Evolutionary conservation across 2,888 invertebrate species (phyloP).

Genomic region (Cephalotes varians): DNA sequence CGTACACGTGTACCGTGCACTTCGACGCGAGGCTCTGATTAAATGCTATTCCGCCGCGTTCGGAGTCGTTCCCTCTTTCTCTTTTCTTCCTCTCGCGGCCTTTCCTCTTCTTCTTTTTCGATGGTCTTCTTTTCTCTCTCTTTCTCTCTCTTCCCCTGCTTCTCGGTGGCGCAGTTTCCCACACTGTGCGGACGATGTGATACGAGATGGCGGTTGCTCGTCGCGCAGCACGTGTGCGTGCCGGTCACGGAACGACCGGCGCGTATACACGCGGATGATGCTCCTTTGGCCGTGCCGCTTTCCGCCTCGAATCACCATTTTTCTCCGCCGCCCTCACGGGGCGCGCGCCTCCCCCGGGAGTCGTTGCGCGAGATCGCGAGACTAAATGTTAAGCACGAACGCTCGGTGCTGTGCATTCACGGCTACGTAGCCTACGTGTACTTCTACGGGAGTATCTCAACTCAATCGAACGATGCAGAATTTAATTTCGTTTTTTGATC

Average conservation of each 20-base stretch:
- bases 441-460: constrained; percentile 16
- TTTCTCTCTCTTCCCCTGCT: constrained; percentile 36
- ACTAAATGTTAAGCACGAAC: constrained; percentile 8
- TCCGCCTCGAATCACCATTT: constrained; percentile 37
- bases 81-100: constrained; percentile 58
- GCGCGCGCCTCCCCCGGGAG: constrained; percentile 26
- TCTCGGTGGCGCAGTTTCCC: constrained; percentile 58
- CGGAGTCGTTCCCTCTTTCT: constrained; percentile 65
- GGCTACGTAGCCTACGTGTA: not conserved
- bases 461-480: not conserved
- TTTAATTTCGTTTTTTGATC: not conserved
- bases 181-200: constrained; percentile 64
- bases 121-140: constrained; percentile 53
- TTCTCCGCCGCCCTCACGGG: constrained; percentile 23
- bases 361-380: constrained; percentile 36
- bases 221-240: constrained; percentile 63
- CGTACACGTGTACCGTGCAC: constrained; percentile 76
- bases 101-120: constrained; percentile 51
- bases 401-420: constrained; percentile 9
- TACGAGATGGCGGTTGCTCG: constrained; percentile 45
- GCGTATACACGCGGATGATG: constrained; percentile 40
- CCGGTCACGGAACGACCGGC: constrained; percentile 32
- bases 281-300: constrained; percentile 42
- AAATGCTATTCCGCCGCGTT: constrained; percentile 83
- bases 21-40: constrained; percentile 82